Conservation (phyloP, 1,140 invertebrate genomes). For the Trissolcus basalis region DNA sequence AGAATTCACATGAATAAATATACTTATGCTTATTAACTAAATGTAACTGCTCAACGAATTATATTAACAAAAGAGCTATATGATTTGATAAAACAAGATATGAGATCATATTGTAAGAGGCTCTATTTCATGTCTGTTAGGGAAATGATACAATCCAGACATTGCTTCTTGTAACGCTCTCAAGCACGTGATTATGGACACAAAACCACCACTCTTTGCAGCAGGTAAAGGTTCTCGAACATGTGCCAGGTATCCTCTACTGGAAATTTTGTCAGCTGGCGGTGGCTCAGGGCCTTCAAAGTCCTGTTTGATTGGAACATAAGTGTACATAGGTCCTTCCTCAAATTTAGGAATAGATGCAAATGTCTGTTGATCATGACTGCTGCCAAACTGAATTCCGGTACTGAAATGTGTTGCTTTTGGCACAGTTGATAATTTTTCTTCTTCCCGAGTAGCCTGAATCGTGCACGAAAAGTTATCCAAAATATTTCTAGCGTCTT, state of each 20-base stretch:
- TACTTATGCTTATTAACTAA: not conserved
- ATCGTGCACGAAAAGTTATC: constrained; percentile 85
- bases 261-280: constrained; percentile 79
- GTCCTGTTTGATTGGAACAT: constrained; percentile 78
- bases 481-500: constrained; percentile 91
- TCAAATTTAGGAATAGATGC: constrained; percentile 83
- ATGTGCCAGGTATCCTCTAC: constrained; percentile 85
- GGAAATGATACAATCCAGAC: constrained; percentile 85
- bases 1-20: too few species aligned
- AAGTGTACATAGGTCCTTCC: constrained; percentile 85
- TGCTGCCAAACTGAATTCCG: constrained; percentile 85
- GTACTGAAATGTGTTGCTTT: constrained; percentile 85
- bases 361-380: constrained; percentile 76
- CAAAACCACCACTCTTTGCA: constrained; percentile 93
- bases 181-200: constrained; percentile 87
- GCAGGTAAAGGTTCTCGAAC: constrained; percentile 82
- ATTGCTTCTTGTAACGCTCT: constrained; percentile 94
- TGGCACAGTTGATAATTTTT: constrained; percentile 74
- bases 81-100: constrained; percentile 25
- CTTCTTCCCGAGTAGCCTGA: constrained; percentile 82
- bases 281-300: constrained; percentile 87
- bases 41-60: not conserved
- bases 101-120: constrained; percentile 37
- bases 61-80: constrained; percentile 19
- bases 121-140: constrained; percentile 51